Evolutionary conservation across 2,113 vertebrate species (phyloP).

Genomic region (Epinephelus lanceolatus): DNA sequence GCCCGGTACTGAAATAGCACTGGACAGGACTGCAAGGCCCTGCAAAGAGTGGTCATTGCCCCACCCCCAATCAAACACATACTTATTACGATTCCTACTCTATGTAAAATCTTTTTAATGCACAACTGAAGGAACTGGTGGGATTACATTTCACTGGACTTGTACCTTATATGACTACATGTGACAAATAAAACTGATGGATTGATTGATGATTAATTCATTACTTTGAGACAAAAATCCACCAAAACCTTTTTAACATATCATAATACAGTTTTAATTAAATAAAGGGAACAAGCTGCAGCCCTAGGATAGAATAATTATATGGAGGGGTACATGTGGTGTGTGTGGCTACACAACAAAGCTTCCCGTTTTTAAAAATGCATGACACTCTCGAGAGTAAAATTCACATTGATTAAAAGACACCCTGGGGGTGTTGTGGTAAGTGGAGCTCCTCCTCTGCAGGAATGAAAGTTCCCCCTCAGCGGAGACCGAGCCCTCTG

Average conservation of each 20-base stretch:
- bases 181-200: no score
- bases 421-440: conserved; percentile 37
- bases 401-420: conserved; percentile 68
- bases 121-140: no score
- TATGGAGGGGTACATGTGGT: not conserved
- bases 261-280: conserved; percentile 51
- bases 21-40: no score
- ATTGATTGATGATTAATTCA: conserved; percentile 9
- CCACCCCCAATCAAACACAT: no score
- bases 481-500: conserved; percentile 21
- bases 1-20: no score
- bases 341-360: conserved; percentile 42
- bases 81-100: no score
- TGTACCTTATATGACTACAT: no score
- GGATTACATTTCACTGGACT: no score
- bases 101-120: no score
- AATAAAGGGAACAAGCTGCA: conserved; percentile 46
- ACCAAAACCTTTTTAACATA: conserved; percentile 23
- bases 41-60: no score
- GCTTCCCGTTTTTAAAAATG: conserved; percentile 55
- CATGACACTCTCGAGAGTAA: conserved; percentile 32
- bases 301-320: not conserved
- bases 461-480: conserved; percentile 52
- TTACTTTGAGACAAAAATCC: conserved; percentile 13
- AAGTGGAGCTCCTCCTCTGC: conserved; percentile 20